phyloP scores from a whole-genome alignment of 2,797 vertebrate species.

The Otus scops region DNA sequence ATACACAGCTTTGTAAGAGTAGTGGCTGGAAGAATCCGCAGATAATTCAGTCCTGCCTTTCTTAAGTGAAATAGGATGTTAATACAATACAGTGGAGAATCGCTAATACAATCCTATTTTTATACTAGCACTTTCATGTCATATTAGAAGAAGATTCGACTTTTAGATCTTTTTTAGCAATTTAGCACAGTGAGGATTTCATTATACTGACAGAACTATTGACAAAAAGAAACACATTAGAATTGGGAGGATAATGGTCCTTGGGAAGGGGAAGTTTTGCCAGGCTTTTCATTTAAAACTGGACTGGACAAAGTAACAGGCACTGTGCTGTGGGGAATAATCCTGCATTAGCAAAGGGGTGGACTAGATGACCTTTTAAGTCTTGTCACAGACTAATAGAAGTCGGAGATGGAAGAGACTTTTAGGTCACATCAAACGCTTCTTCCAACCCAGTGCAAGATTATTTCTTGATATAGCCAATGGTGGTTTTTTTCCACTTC shows the following conservation, averaged over 20 bases:
- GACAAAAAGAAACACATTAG: conserved; percentile 63
- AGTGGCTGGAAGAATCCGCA: conserved; percentile 57
- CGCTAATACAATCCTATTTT: conserved; percentile 68
- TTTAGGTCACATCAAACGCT: conserved; percentile 58
- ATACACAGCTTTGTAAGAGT: conserved; percentile 50
- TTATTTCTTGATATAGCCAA: conserved; percentile 40
- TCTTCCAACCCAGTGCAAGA: conserved; percentile 18
- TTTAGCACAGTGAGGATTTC: conserved; percentile 73
- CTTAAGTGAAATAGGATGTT: conserved; percentile 63
- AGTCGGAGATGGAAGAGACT: conserved; percentile 53
- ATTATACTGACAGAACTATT: conserved; percentile 73
- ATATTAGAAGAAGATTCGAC: conserved; percentile 71
- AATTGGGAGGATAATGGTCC: conserved; percentile 65
- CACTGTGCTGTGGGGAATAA: conserved; percentile 49
- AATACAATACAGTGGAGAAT: conserved; percentile 67
- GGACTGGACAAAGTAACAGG: conserved; percentile 59
- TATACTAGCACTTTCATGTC: conserved; percentile 57
- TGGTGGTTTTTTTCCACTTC: not conserved
- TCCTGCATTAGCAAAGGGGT: conserved; percentile 56
- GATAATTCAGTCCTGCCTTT: conserved; percentile 65
- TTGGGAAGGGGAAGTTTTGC: conserved; percentile 60
- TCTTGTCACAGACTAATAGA: conserved; percentile 66
- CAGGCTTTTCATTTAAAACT: conserved; percentile 68
- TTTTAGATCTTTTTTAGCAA: conserved; percentile 72
- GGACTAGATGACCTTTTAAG: conserved; percentile 57